phyloP scores from a whole-genome alignment of 2,888 invertebrate genomes.

The Heliconius hortense region DNA sequence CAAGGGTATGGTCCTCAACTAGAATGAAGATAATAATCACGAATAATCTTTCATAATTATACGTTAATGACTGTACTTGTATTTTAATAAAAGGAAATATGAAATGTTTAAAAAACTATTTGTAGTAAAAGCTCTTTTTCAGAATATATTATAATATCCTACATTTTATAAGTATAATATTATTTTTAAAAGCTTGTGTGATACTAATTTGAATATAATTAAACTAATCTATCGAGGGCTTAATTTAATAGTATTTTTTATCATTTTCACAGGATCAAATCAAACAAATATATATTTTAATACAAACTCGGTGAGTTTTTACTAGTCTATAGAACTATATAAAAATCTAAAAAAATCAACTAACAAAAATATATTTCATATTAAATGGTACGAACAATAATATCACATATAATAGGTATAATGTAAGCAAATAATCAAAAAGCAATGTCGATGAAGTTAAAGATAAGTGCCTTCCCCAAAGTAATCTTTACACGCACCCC shows the following conservation, averaged over 20 bases:
- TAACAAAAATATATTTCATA: not conserved
- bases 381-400: not conserved
- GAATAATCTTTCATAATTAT: constrained; percentile 26
- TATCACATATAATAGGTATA: not conserved
- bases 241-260: too few species aligned
- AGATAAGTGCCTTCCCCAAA: constrained; percentile 71
- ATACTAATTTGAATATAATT: not conserved
- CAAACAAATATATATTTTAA: not conserved
- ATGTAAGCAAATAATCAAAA: constrained; percentile 44
- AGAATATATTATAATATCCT: not conserved
- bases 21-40: constrained; percentile 25
- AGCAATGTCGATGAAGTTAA: constrained; percentile 54
- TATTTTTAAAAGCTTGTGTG: not conserved
- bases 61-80: constrained; percentile 22
- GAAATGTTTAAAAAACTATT: constrained; percentile 9
- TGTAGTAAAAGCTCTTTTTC: not conserved
- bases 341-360: not conserved
- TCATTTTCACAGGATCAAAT: too few species aligned
- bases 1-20: constrained; percentile 20
- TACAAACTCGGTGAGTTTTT: not conserved
- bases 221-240: not conserved
- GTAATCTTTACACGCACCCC: constrained; percentile 76
- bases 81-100: constrained; percentile 4
- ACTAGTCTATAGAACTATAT: not conserved
- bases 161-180: not conserved